phyloP scores from a whole-genome alignment of 1,140 invertebrate genomes.

The Macrobrachium nipponense region DNA sequence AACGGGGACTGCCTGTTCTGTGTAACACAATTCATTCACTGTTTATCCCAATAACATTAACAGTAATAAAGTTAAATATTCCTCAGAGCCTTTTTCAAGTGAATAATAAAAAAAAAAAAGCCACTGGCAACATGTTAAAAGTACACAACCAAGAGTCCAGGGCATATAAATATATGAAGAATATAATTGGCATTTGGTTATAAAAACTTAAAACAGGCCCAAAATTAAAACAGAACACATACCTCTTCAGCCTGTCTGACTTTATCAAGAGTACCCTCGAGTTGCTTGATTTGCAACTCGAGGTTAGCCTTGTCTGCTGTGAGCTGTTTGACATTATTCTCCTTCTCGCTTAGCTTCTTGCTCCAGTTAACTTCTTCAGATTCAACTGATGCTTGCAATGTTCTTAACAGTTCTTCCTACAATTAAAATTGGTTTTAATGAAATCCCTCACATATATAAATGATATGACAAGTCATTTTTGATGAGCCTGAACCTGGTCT shows the following conservation, averaged over 20 bases:
- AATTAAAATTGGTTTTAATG: neutral
- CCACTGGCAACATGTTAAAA: too few relatives aligned
- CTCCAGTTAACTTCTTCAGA: constrained; percentile 50
- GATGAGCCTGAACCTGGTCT: too few relatives aligned
- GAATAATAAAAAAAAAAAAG: too few relatives aligned
- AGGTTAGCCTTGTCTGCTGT: constrained; percentile 53
- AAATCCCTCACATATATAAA: neutral
- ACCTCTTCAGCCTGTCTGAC: constrained; percentile 51
- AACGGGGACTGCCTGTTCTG: too few relatives aligned
- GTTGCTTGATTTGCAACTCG: constrained; percentile 40
- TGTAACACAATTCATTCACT: too few relatives aligned
- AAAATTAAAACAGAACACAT: neutral
- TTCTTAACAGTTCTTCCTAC: constrained; percentile 48
- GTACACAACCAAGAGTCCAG: neutral
- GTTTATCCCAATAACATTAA: too few relatives aligned
- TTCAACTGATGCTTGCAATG: constrained; percentile 51
- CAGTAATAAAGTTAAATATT: too few relatives aligned
- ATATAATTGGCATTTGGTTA: neutral
- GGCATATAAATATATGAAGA: neutral
- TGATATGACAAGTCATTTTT: neutral
- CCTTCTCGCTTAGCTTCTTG: constrained; percentile 40
- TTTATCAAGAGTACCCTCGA: constrained; percentile 44
- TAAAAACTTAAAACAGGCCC: neutral
- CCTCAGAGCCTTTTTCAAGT: too few relatives aligned
- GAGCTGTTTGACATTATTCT: constrained; percentile 24